Evolutionary conservation across 2,113 vertebrate species (phyloP), one percentile per base, ranked within the genome.

Genomic region (Atractosteus spatula): DNA sequence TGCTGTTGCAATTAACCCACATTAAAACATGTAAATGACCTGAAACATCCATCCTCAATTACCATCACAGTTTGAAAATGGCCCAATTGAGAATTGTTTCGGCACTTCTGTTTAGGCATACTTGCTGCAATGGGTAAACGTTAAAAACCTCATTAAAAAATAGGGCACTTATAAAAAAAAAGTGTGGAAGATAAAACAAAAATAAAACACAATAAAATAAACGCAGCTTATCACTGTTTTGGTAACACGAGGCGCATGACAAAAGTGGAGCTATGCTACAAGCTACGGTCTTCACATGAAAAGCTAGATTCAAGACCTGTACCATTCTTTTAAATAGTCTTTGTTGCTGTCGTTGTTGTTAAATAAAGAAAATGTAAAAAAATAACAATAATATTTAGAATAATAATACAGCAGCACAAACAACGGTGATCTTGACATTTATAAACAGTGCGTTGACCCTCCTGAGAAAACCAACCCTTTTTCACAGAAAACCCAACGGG

Each of bases 371-470:
- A 68, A 42, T 66, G 70, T 70, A 81, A 78, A 82, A 12, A 77
- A 69, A 74, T 70, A 77, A 69, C 71, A 79, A 83, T 76, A 83
- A 76, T 78, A 82, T 81, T 78, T 84, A 82, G 91, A 86, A 89
- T 88, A 83, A 80, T 72, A 45, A 68, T 81, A 94, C 95, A 97
- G 94, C 95, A 97, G 95, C 95, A 95, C 93, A 92, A 92, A 91
- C 92, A 94, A 91, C 86, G 88, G 93, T 91, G 88, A 92, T 91
- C 93, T 89, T 89, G 92, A 92, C 90, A 63, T 91, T 91, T 91
- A 83, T 87, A 90, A 95, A 95, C 94, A 95, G 96, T 94, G 95
- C 93, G 92, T 94, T 88, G 92, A 95, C 94, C 88, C 94, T 95
- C 94, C 94, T 94, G 95, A 95, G 94, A 92, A 85, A 91, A n/a